Evolutionary conservation across 2,113 vertebrate genomes (phyloP).

Genomic region (Upupa epops): DNA sequence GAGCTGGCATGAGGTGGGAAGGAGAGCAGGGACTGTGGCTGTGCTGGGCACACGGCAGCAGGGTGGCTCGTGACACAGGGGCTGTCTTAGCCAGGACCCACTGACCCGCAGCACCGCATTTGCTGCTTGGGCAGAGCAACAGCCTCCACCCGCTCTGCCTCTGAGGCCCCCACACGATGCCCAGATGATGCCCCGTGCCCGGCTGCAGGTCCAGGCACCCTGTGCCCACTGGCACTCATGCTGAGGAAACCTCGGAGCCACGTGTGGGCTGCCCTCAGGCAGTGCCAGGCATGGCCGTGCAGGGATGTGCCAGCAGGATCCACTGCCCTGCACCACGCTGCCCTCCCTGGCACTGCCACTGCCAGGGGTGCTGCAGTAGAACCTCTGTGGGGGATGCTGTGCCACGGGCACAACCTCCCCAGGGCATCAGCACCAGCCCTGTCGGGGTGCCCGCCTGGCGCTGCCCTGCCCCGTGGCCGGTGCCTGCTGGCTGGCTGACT

Average conservation of each 20-base stretch:
- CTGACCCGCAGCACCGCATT: neutral
- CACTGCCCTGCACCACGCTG: fast-evolving
- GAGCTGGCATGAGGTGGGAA: neutral
- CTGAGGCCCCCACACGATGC: neutral
- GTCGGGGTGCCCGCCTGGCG: neutral
- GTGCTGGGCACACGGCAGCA: neutral
- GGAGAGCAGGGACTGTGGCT: neutral
- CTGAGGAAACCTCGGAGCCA: fast-evolving
- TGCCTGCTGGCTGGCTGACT: neutral
- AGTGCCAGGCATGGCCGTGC: fast-evolving
- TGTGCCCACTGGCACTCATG: fast-evolving
- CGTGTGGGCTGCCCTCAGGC: fast-evolving
- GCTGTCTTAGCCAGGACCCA: neutral
- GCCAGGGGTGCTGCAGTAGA: neutral
- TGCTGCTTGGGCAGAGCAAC: neutral
- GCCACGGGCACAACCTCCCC: neutral
- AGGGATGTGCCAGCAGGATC: neutral
- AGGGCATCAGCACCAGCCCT: too few relatives aligned
- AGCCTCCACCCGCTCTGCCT: fast-evolving
- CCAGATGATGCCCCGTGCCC: fast-evolving
- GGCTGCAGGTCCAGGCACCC: neutral
- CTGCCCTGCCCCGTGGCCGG: neutral
- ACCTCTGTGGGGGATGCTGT: fast-evolving
- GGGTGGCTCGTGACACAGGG: neutral
- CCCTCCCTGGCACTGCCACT: neutral